These are phyloP conservation scores for Penaeus vannamei DNA, from an alignment of 1,140 invertebrate species.

Conservation along the genomic window DNA sequence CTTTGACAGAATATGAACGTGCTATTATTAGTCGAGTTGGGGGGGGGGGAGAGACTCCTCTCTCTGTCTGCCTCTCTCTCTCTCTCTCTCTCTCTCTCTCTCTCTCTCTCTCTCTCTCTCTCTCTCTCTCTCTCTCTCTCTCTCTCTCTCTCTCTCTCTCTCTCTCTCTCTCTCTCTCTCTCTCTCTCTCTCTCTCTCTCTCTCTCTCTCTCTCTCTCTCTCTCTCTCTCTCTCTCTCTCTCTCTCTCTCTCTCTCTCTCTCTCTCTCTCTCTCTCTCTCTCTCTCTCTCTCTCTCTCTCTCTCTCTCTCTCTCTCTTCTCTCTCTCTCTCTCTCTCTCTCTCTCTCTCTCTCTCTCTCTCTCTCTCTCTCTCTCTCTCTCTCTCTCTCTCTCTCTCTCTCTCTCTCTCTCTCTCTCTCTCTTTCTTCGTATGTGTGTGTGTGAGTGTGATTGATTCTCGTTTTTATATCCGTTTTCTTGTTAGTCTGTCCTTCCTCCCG, in stretches of 20 bases:
- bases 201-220: not conserved
- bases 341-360: constrained; percentile 35
- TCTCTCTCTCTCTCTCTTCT: no score
- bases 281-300: no score
- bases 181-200: not conserved
- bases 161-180: not conserved
- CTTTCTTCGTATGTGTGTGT: not conserved
- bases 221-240: no score
- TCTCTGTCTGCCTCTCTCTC: constrained; percentile 28
- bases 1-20: not conserved
- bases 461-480: no score
- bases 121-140: constrained; percentile 35
- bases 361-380: not conserved
- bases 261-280: no score
- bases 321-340: constrained; percentile 27
- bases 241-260: no score
- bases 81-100: constrained; percentile 46
- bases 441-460: no score
- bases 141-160: constrained; percentile 4
- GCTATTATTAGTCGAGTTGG: constrained; percentile 4
- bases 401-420: not conserved
- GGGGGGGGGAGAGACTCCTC: not conserved
- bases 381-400: constrained; percentile 8
- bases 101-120: constrained; percentile 41
- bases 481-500: no score